Base-by-base conservation (phyloP, 2,888 invertebrate species). In the Oeneis ivallda region DNA sequence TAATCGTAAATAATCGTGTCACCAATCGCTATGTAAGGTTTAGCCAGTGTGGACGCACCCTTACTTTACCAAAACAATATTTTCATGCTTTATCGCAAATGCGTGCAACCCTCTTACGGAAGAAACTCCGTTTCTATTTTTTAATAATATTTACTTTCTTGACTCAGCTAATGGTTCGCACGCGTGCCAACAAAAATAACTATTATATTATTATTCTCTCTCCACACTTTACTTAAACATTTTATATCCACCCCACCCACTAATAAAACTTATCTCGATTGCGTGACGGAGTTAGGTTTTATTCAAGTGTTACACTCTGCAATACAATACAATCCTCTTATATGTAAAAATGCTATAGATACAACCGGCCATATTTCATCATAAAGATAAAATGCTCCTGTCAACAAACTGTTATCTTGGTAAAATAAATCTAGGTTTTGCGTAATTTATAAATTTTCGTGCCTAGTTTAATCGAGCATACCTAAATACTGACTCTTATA, bases 81-180 rank as follows among this genome's bases (percentile, higher is more conserved):
- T 47, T 2, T 47, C 47, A 47, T 17, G 10, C n/a, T 15, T 9
- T 45, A 45, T 47, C 15, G 15, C 15, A 15, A 47, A 47, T 9
- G 15, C 3, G 47, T 17, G 9, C 17, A 50, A 50, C 1, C 19
- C 49, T 26, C 17, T 26, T 50, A 26, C 5, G 26, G 49, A 50
- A 19, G 26, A 50, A 50, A 26, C 11, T 11, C 26, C 11, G 13
- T 53, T 34, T 53, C 53, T 53, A 53, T 34, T 34, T 53, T 50
- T 53, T 53, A 53, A 15, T 53, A 37, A 34, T 15, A 53, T 53
- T 53, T 37, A 53, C 53, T 53, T 34, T 53, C 53, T 53, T 53
- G n/a, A n/a, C 34, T 15, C 53, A 37, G 37, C 19, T 45, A 58
- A 32, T 19, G 56, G 32, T 11, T 11, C 45, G n/a, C 34, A 15